Percentiles rank a stretch among this genome's conserved stretches.
Evolutionary conservation across 2,797 vertebrate species (phyloP).

Genomic region (Petrocephalus sullivani): DNA sequence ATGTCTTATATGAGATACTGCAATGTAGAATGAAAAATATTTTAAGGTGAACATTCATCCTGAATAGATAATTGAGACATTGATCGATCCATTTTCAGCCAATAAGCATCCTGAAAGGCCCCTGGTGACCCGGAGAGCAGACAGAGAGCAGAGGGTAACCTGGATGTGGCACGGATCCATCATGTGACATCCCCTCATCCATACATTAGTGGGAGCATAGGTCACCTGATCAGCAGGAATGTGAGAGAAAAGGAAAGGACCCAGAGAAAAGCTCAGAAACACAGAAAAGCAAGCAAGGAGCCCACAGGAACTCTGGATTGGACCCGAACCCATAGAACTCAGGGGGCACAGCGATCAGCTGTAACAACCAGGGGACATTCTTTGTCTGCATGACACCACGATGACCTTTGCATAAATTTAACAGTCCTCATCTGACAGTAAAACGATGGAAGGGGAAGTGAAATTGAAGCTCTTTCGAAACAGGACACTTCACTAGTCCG

Average conservation of each 20-base stretch:
- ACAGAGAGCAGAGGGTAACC: not conserved
- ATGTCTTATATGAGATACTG: not conserved
- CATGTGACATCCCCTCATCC: not conserved
- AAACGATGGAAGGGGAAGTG: not conserved
- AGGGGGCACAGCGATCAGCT: not conserved
- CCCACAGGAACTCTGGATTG: not conserved
- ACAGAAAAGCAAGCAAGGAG: not conserved
- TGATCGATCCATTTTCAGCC: not conserved
- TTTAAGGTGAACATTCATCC: not conserved
- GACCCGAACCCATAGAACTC: not conserved
- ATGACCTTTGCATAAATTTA: not conserved
- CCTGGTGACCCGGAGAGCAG: not conserved
- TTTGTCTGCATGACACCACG: too few species aligned
- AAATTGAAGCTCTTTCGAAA: not conserved
- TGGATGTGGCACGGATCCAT: not conserved
- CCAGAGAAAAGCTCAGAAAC: not conserved
- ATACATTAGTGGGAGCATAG: not conserved
- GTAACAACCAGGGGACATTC: too few species aligned
- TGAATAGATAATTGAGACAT: not conserved
- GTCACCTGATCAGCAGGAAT: not conserved
- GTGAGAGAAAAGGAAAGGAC: not conserved
- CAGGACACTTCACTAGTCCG: not conserved
- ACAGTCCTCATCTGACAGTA: not conserved
- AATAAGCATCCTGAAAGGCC: not conserved
- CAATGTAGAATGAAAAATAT: not conserved